Percentiles rank a stretch among this genome's conserved stretches.
phyloP scores from a whole-genome alignment of 1,140 invertebrate genomes.

The Drosophila sp. region DNA sequence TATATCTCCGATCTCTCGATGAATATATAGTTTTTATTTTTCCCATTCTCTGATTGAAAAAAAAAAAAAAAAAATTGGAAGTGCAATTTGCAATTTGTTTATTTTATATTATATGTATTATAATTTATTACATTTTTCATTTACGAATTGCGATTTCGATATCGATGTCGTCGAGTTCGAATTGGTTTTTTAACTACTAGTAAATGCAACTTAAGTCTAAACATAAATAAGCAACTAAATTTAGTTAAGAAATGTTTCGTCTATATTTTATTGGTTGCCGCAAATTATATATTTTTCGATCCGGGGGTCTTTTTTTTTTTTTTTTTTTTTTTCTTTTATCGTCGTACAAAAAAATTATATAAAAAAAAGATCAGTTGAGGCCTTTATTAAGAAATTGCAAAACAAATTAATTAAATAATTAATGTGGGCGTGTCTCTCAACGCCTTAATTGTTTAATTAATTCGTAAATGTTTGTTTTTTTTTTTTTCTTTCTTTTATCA shows the following conservation, averaged over 20 bases:
- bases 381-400: constrained; percentile 75
- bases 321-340: constrained; percentile 41
- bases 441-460: constrained; percentile 81
- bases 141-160: constrained; percentile 26
- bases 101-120: constrained; percentile 56
- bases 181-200: constrained; percentile 75
- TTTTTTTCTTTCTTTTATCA: constrained; percentile 53
- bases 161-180: constrained; percentile 25
- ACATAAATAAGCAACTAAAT: constrained; percentile 80
- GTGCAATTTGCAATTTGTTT: constrained; percentile 45
- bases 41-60: not conserved
- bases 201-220: constrained; percentile 82
- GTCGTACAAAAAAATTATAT: constrained; percentile 32
- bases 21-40: not conserved
- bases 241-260: constrained; percentile 46
- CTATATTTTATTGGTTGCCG: constrained; percentile 55
- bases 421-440: constrained; percentile 48
- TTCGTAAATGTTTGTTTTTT: constrained; percentile 61
- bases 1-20: too few relatives aligned
- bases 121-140: constrained; percentile 59
- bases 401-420: constrained; percentile 83
- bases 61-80: not conserved
- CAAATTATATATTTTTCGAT: constrained; percentile 39
- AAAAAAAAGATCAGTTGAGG: constrained; percentile 54
- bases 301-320: constrained; percentile 6